Evolutionary conservation across 1,140 invertebrate genomes (phyloP), one percentile per base, ranked within the genome.

Genomic region (Diploscapter pachys): DNA sequence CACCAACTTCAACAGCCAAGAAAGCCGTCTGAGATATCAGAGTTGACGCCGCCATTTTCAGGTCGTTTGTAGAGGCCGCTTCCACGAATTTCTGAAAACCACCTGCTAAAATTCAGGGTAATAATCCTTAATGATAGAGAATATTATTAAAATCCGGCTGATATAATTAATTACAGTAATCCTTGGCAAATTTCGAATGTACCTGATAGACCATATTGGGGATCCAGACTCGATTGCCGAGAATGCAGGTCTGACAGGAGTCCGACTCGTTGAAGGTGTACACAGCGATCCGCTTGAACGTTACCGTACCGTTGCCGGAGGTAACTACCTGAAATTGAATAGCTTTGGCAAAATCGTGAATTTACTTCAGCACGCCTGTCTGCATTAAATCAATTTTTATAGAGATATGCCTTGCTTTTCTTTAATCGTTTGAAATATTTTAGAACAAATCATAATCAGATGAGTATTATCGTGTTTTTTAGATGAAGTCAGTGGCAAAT

Each of bases 201-300:
- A 83, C 81, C 75, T 85, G 83, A 69, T 83, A 85, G 67, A 85
- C 80, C 66, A 85, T 73, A 73, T 85, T 85, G 5, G 83, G 83
- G 54, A 85, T 80, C 80, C 83, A 85, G 11, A 85, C 78, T 3
- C 81, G 78, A 75, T 85, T 85, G 56, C 83, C 75, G 5, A 85
- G 65, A 71, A 78, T 84, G 61, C 83, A 85, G 52, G 78, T 83
- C 50, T 72, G 65, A 76, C 83, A 85, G 8, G 83, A 85, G 11
- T 79, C 77, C 3, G 73, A 69, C 63, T 85, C 82, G 55, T 85
- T 82, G 76, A 85, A 83, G 62, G 53, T 61, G 71, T 80, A 85
- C 9, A 73, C 68, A 57, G 63, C 52, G 49, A 73, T 63, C 62
- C 71, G 61, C 65, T 83, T 80, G 61, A 71, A 82, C 51, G 80